Base-by-base conservation (phyloP, 2,113 vertebrate species). In the Capreolus pygargus region DNA sequence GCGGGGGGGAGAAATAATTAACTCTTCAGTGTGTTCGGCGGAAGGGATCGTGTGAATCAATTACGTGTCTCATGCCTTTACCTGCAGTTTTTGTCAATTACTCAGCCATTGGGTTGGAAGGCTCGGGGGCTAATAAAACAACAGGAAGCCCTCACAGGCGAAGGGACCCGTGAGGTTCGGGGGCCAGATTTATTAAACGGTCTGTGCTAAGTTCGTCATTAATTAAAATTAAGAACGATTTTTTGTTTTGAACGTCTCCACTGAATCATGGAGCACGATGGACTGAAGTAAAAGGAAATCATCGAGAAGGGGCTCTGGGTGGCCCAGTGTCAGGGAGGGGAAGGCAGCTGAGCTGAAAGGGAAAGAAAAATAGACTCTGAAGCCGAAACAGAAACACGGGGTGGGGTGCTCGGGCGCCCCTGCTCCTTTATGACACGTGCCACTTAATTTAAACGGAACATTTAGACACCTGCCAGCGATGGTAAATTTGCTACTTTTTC, bases 1-100 rank as follows among this genome's bases (percentile, higher is more conserved):
- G 98, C 98, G 13, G 78, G 74, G 43, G 98, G 96, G 98, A 97
- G 54, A 96, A 98, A 97, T 98, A 95, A 97, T 97, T 96, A 97
- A 97, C 96, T 98, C 97, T 98, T 98, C 93, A 82, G 50, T 97
- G 97, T n/a, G 39, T 93, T 87, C 67, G 6, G 36, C 27, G 39
- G 94, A 97, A 94, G 50, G 52, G 93, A 95, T 36, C 3, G 0
- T 58, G 50, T 13, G 86, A 98, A 98, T 97, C 97, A 97, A 97
- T 97, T 93, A 95, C 33, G 85, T 6, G n/a, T 54, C 96, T 97
- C 83, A 0, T 0, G 23, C 43, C 60, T 85, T 88, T 84, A 96
- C 94, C 96, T 97, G 90, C 6, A 17, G 36, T 13, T 98, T 97
- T 97, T 95, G 96, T 93, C 94, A 93, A 39, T 98, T 95, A 94